These are phyloP conservation scores for Scortum barcoo DNA, from an alignment of 2,113 vertebrate genomes.

Conservation along the genomic window DNA sequence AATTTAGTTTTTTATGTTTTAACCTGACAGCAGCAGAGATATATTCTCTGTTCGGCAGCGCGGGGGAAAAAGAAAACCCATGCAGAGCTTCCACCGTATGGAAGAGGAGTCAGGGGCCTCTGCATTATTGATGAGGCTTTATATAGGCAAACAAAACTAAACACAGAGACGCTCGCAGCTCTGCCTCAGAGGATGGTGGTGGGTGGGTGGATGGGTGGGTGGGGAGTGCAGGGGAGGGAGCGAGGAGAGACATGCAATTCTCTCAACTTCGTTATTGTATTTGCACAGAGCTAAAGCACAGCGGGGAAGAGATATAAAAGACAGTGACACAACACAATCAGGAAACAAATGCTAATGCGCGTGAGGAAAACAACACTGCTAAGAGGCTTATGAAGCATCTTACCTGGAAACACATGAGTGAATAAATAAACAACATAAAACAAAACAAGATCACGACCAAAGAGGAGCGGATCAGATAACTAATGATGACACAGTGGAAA, in stretches of 20 bases:
- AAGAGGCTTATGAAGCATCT: conserved; percentile 56
- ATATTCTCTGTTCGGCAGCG: conserved; percentile 37
- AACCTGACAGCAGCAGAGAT: conserved; percentile 24
- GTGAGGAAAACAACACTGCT: conserved; percentile 52
- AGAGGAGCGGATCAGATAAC: conserved; percentile 43
- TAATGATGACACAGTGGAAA: conserved; percentile 7
- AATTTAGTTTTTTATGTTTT: conserved; percentile 25
- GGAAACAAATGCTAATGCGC: conserved; percentile 49
- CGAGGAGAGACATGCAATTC: conserved; percentile 56
- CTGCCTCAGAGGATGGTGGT: conserved; percentile 65
- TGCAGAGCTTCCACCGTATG: conserved; percentile 67
- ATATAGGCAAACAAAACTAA: conserved; percentile 82
- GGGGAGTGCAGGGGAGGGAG: conserved; percentile 50
- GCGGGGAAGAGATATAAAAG: conserved; percentile 50
- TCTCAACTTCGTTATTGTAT: conserved; percentile 71
- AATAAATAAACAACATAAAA: conserved; percentile 51
- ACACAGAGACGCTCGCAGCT: conserved; percentile 71
- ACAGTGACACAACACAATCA: conserved; percentile 53
- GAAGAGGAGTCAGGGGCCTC: conserved; percentile 76
- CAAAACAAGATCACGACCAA: conserved; percentile 32
- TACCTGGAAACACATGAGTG: conserved; percentile 61
- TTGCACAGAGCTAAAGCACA: conserved; percentile 41
- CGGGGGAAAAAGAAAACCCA: conserved; percentile 54
- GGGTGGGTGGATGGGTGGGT: conserved; percentile 20
- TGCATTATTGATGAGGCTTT: conserved; percentile 84